Evolutionary conservation across 1,140 invertebrate genomes (phyloP).

Genomic region (Neodiprion fabricii): DNA sequence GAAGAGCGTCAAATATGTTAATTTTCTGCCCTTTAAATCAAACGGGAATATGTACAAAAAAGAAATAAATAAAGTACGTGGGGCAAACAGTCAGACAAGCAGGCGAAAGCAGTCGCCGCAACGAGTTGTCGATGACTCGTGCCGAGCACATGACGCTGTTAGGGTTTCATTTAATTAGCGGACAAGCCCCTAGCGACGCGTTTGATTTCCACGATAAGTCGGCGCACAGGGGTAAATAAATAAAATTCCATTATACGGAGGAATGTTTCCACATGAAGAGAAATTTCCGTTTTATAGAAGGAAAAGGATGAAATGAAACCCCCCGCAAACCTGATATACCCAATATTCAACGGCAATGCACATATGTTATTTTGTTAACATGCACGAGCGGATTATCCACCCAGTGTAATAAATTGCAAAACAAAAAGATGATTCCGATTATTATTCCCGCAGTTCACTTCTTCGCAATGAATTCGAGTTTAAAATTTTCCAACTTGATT

Average conservation of each 20-base stretch:
- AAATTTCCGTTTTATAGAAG: neutral
- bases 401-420: too few relatives aligned
- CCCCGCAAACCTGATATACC: too few relatives aligned
- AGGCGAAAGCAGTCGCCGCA: neutral
- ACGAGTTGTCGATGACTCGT: neutral
- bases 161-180: neutral
- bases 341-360: neutral
- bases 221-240: neutral
- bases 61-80: neutral
- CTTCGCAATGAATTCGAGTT: too few relatives aligned
- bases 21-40: conserved; percentile 3
- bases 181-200: neutral
- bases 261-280: too few relatives aligned
- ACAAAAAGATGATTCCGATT: too few relatives aligned
- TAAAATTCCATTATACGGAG: neutral
- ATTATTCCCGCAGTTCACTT: too few relatives aligned
- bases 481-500: too few relatives aligned
- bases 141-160: conserved; percentile 4
- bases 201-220: neutral
- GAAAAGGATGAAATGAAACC: neutral
- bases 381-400: too few relatives aligned
- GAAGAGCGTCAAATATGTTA: neutral
- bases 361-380: neutral
- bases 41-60: neutral
- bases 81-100: neutral